Base-by-base conservation (phyloP, 2,797 vertebrate genomes). In the Xenops minutus region DNA sequence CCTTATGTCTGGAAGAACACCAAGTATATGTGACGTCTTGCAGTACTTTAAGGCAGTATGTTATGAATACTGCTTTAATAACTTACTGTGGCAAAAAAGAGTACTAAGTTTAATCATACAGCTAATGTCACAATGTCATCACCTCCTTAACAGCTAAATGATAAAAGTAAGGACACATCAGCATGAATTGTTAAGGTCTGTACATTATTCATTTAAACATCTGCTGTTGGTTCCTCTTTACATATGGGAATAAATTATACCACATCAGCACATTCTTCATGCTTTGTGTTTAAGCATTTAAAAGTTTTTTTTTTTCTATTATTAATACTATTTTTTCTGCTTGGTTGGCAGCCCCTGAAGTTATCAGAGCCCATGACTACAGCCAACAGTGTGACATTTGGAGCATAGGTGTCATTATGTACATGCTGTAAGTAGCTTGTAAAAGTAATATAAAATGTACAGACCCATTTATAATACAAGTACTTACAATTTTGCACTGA, bases 321-420 rank as follows among this genome's bases (percentile, higher is more conserved):
- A 98, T 98, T 98, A 98, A 98, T 98, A 97, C 80, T 97, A 91
- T 96, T 97, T 96, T 97, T 98, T 98, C 95, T 98, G 95, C 95
- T 98, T 97, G 75, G 96, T 97, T 97, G 97, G 92, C 98, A 99
- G 98, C 99, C 71, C 99, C 99, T 95, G 98, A 99, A 98, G 98
- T 99, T 96, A 98, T 98, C 97, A 97, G 98, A 79, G 98, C 98
- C 85, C 98, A 98, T 23, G 98, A 98, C 89, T 99, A 99, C 93
- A 99, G 98, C 94, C 98, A 98, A 81, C 98, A 98, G 98, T 98
- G 98, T 97, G 99, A 99, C 86, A 97, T 99, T 92, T 99, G 98
- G 99, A 99, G 99, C 98, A 98, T 98, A 93, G 99, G 98, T 91
- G 98, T 99, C 97, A 98, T 99, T 96, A 99, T 99, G 99, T 99